Evolutionary conservation across 1,140 invertebrate genomes (phyloP).

Genomic region (Lordiphosa collinella): DNA sequence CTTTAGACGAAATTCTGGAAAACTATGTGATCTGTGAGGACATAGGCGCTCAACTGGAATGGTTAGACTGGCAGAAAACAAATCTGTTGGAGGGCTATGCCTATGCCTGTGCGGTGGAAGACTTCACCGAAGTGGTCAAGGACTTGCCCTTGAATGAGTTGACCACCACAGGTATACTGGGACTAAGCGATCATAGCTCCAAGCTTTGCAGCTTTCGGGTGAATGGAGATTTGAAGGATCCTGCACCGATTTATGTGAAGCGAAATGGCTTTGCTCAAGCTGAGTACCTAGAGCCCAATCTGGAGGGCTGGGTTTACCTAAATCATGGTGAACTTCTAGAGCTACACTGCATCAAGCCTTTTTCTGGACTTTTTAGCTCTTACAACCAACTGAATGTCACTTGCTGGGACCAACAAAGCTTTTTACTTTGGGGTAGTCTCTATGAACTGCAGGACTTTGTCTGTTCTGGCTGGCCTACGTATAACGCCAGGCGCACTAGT

Average conservation of each 20-base stretch:
- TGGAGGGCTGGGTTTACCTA: constrained; percentile 41
- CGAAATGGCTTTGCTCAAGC: constrained; percentile 20
- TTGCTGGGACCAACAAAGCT: constrained; percentile 46
- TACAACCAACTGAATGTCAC: constrained; percentile 33
- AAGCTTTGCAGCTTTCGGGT: constrained; percentile 44
- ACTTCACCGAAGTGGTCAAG: constrained; percentile 81
- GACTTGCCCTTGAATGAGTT: constrained; percentile 67
- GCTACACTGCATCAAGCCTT: constrained; percentile 52
- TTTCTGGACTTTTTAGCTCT: constrained; percentile 37
- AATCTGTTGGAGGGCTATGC: constrained; percentile 82
- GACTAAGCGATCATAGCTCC: constrained; percentile 23
- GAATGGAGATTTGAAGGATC: constrained; percentile 59
- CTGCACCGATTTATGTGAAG: constrained; percentile 48
- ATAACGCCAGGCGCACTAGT: constrained; percentile 65
- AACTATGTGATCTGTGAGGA: constrained; percentile 81
- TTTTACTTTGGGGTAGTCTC: constrained; percentile 45
- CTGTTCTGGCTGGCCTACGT: constrained; percentile 56
- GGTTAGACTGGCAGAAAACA: constrained; percentile 80
- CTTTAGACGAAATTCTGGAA: constrained; percentile 48
- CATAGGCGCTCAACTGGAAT: constrained; percentile 80
- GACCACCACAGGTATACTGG: constrained; percentile 42
- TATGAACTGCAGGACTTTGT: constrained; percentile 64
- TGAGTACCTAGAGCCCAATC: constrained; percentile 50
- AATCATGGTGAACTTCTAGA: constrained; percentile 54
- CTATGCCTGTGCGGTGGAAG: constrained; percentile 84